Evolutionary conservation across 2,797 vertebrate genomes (phyloP), one percentile per base, ranked within the genome.

Genomic region (Zenarchopterus dispar): DNA sequence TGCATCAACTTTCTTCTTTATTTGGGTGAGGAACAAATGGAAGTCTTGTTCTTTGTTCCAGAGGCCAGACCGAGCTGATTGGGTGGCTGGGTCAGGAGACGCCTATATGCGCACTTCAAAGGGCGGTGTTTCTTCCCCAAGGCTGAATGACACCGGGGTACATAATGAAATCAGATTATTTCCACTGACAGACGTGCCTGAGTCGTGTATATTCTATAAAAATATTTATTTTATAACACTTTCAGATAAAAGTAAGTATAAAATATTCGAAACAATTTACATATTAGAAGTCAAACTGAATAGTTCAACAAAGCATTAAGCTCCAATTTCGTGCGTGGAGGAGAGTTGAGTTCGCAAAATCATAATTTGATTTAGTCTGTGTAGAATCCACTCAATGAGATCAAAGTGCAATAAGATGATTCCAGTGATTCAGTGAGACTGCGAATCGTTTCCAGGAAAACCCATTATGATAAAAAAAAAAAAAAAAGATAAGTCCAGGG

Each of bases 81-180:
- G 91, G 91, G 21, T 24, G 75, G 77, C 55, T 46, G 56, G 10
- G 60, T 73, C 26, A 77, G 84, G 92, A 91, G 91, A 93, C 92
- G 91, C 94, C 94, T 90, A 51, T 84, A 84, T 83, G 72, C 74
- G 77, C 79, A 93, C 88, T 86, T 93, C 91, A 93, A 93, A 92
- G 90, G 53, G 49, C 51, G 63, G 54, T 54, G 65, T 80, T 72
- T 84, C 44, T 73, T 56, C 62, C 77, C 58, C 24, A 17, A 59
- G 72, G 67, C 75, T 75, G 24, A 36, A 17, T 56, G 51, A 80
- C 66, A 80, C 62, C 64, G 33, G 41, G 64, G 7, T 44, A 75
- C 74, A 57, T 46, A 54, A 54, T 42, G 3, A 16, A 41, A 19
- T 53, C 7, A 21, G n/a, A 52, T 6, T 52, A 8, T 21, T 16